phyloP scores from a whole-genome alignment of 1,140 invertebrate genomes.

The Fopius arisanus region DNA sequence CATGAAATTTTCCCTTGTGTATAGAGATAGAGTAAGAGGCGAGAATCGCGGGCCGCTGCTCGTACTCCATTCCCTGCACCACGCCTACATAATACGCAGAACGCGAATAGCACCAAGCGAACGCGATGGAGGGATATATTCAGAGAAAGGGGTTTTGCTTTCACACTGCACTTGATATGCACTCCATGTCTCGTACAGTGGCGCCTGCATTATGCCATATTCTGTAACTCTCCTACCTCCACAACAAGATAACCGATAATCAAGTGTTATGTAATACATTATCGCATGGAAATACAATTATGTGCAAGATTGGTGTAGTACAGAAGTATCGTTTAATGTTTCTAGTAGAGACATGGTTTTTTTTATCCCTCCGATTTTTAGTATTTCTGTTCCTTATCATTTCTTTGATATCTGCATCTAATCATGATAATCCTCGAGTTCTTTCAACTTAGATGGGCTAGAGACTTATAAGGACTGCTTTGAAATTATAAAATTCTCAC shows the following conservation, averaged over 20 bases:
- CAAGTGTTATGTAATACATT: slow-evolving; percentile 31
- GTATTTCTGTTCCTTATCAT: too few species aligned
- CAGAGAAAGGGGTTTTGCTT: slow-evolving; percentile 41
- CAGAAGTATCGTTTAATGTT: background rate
- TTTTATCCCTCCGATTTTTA: too few species aligned
- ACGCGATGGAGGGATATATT: background rate
- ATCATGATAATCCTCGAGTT: too few species aligned
- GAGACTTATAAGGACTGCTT: too few species aligned
- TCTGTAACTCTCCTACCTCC: slow-evolving; percentile 19
- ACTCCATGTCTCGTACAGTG: slow-evolving; percentile 58
- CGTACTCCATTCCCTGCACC: slow-evolving; percentile 2
- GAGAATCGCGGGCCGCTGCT: background rate
- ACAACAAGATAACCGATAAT: slow-evolving; percentile 57
- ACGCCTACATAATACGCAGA: slow-evolving; percentile 54
- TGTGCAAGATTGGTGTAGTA: background rate
- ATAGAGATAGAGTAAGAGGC: background rate
- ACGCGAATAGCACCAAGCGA: background rate
- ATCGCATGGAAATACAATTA: slow-evolving; percentile 39
- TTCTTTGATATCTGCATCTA: too few species aligned
- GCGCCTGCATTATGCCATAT: slow-evolving; percentile 42
- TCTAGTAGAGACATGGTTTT: too few species aligned
- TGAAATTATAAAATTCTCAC: too few species aligned
- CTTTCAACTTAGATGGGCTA: too few species aligned
- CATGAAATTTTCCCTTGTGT: background rate
- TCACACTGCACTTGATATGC: slow-evolving; percentile 61